Conservation (phyloP, 2,113 vertebrate species). For the Petaurus breviceps region DNA sequence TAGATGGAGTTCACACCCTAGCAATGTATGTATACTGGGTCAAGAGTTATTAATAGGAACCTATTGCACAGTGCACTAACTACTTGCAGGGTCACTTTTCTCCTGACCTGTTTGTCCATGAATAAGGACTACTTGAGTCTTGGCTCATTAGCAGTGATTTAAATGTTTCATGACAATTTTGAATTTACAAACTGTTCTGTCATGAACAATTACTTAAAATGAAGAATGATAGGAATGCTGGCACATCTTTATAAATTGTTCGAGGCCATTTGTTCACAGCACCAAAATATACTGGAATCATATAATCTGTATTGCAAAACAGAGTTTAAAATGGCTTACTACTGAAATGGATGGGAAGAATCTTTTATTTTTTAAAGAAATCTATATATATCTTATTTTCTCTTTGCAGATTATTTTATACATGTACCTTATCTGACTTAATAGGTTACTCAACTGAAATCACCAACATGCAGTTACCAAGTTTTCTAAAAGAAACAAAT, state of each 20-base stretch:
- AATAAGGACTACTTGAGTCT: constrained; percentile 56
- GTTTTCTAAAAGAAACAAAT: constrained; percentile 48
- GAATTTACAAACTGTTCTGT: constrained; percentile 43
- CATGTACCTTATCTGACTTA: constrained; percentile 41
- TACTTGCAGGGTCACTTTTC: constrained; percentile 62
- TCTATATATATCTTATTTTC: constrained; percentile 30
- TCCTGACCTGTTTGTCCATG: constrained; percentile 2
- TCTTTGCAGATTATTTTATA: constrained; percentile 29
- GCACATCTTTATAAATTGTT: constrained; percentile 47
- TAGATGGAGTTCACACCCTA: constrained; percentile 58
- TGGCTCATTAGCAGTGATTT: constrained; percentile 73
- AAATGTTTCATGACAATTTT: constrained; percentile 38
- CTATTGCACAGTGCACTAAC: constrained; percentile 54
- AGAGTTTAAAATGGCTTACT: not conserved
- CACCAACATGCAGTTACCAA: constrained; percentile 2
- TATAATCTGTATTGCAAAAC: constrained; percentile 58
- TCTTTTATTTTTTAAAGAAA: constrained; percentile 8
- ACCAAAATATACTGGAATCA: not conserved
- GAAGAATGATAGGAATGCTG: constrained; percentile 60
- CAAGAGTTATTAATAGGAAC: constrained; percentile 65
- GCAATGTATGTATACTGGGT: not conserved
- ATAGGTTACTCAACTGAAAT: constrained; percentile 55
- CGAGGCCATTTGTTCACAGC: constrained; percentile 29
- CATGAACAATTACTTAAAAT: constrained; percentile 59
- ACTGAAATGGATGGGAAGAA: not conserved